Percentiles rank a stretch among this genome's conserved stretches.
Conservation (phyloP, 2,888 invertebrate species). For the Deroplatys truncata region DNA sequence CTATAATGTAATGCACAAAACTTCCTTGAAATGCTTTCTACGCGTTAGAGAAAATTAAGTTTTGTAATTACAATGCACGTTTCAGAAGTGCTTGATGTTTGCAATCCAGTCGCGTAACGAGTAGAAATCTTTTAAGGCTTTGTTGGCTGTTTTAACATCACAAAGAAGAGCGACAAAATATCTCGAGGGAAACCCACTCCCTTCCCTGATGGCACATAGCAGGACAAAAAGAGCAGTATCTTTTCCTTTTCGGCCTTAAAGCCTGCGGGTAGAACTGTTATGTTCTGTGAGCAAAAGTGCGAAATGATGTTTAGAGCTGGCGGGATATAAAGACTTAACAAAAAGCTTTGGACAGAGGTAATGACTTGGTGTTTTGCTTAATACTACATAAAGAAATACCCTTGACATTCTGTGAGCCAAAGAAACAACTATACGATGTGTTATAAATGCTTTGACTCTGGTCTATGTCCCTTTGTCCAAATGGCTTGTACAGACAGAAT, state of each 20-base stretch:
- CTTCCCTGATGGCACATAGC: not conserved
- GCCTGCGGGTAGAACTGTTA: not conserved
- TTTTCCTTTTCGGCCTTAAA: not conserved
- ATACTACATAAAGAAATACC: not conserved
- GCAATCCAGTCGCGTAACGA: not conserved
- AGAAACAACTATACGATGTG: not conserved
- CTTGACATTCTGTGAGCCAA: not conserved
- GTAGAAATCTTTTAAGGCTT: not conserved
- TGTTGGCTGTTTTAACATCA: not conserved
- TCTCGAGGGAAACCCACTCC: not conserved
- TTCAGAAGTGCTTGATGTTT: not conserved
- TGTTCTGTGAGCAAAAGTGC: not conserved
- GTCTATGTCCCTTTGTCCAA: too few species aligned
- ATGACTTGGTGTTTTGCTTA: not conserved
- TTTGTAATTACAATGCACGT: too few species aligned
- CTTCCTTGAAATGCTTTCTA: too few species aligned
- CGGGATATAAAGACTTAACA: not conserved
- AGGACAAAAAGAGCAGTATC: not conserved
- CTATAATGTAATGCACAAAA: too few species aligned
- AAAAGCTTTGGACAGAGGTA: not conserved
- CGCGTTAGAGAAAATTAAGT: too few species aligned
- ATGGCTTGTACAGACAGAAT: too few species aligned
- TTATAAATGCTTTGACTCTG: too few species aligned
- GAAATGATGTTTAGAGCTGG: not conserved
- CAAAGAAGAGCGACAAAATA: not conserved